Conservation (phyloP, 2,888 invertebrate genomes). For the Cyaniris semiargus region DNA sequence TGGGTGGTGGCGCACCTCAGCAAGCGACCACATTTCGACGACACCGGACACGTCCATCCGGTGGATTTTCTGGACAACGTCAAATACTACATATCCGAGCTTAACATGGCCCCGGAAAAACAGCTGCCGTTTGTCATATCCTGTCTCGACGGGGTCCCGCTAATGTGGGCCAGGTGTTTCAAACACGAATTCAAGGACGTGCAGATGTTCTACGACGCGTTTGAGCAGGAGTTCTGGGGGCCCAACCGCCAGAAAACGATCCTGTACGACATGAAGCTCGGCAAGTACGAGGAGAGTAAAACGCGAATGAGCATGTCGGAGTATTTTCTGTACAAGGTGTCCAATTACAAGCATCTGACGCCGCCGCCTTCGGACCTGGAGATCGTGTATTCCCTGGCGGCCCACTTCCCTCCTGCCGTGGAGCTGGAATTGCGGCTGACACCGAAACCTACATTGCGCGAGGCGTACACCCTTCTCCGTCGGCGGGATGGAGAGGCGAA, state of each 20-base stretch:
- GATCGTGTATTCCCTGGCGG: conserved; percentile 72
- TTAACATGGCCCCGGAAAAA: conserved; percentile 65
- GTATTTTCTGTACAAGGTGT: conserved; percentile 73
- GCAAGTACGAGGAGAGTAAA: conserved; percentile 66
- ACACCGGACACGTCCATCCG: conserved; percentile 67
- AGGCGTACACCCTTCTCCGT: conserved; percentile 70
- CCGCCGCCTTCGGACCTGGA: conserved; percentile 75
- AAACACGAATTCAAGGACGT: conserved; percentile 64
- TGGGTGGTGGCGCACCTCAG: conserved; percentile 69
- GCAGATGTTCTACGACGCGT: conserved; percentile 63
- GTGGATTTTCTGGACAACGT: conserved; percentile 73
- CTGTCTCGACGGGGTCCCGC: conserved; percentile 69
- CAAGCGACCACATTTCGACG: conserved; percentile 71
- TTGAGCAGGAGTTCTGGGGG: conserved; percentile 75
- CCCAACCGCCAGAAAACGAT: conserved; percentile 70
- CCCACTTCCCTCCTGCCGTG: conserved; percentile 72
- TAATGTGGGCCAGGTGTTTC: conserved; percentile 75
- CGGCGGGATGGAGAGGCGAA: conserved; percentile 70
- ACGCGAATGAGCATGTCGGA: conserved; percentile 70
- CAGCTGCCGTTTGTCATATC: conserved; percentile 70
- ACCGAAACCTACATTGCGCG: conserved; percentile 72
- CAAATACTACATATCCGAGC: conserved; percentile 68
- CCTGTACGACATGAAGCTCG: conserved; percentile 71
- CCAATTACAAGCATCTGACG: conserved; percentile 68
- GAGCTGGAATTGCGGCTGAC: conserved; percentile 72